phyloP scores from a whole-genome alignment of 2,113 vertebrate species.

The Prionailurus bengalensis region DNA sequence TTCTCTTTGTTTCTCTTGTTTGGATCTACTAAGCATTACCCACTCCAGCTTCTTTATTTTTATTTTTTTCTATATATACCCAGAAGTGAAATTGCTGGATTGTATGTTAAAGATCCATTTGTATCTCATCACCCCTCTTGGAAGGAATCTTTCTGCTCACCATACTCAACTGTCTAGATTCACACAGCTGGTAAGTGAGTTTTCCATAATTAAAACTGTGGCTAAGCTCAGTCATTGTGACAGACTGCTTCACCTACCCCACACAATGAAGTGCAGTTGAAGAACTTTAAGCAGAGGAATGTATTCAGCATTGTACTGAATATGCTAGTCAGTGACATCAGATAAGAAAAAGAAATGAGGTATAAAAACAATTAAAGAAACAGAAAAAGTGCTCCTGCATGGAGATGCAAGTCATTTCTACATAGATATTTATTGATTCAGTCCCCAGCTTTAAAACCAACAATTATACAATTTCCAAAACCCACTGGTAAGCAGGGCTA shows the following conservation, averaged over 20 bases:
- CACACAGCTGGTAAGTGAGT: background rate
- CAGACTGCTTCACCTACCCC: background rate
- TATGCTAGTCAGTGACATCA: background rate
- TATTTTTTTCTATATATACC: no score
- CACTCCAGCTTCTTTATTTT: background rate
- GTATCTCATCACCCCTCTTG: background rate
- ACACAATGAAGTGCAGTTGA: background rate
- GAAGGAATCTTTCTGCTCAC: background rate
- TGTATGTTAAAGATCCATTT: background rate
- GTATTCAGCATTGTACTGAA: background rate
- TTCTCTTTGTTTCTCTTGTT: background rate
- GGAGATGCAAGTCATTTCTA: background rate
- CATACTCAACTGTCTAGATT: background rate
- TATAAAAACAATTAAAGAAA: background rate
- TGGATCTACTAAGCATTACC: background rate
- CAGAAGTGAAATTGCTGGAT: no score
- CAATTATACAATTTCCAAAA: background rate
- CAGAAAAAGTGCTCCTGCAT: background rate
- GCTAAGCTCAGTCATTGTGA: background rate
- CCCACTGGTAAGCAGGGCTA: background rate
- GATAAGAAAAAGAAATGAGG: background rate
- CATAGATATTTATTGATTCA: background rate
- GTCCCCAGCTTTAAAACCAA: background rate
- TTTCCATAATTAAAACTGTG: background rate
- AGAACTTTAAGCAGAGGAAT: background rate